Base-by-base conservation (phyloP, 1,140 invertebrate genomes). In the Agrypnia vestita region DNA sequence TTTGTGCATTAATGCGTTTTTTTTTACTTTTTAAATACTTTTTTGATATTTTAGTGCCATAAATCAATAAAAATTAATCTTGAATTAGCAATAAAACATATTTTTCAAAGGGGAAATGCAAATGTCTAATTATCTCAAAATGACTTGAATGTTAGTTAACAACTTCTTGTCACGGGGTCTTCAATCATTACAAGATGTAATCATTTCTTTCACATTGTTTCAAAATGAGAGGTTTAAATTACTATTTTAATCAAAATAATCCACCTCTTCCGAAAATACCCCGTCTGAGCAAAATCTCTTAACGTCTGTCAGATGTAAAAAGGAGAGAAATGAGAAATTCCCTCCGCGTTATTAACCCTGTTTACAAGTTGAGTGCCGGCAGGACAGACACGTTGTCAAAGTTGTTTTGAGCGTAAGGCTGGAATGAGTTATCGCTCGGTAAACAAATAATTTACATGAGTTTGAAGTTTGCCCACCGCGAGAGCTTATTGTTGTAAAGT, bases 361-460 rank as follows among this genome's bases (percentile, higher is more conserved):
- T 69, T 69, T 69, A 69, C 64, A n/a, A 69, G 43, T 15, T 9
- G 46, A 69, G 46, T 21, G 15, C 44, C 25, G 15, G 43, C 46
- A 47, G 21, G 46, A 21, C 21, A 53, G 71, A 53, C 71, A 73
- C 19, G 21, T 0, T n/a, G 71, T 56, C 71, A 55, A 69, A 53
- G 71, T 73, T 53, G 53, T n/a, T 56, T 35, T 10, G 49, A 56
- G 13, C 64, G 62, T 12, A 59, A 59, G 44, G 46, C 62, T 56
- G 64, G 53, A 71, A 51, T 72, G 77, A 79, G 43, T 79, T 72
- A 79, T 79, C 46, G 77, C 35, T 13, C 10, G 13, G 51, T n/a
- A 79, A 79, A 79, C 53, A 79, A 79, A 79, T 79, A 72, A 79
- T 79, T 79, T 72, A 79, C 64, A 69, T 49, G 64, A 79, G 77